Evolutionary conservation across 2,797 vertebrate genomes (phyloP).

Genomic region (Babyrousa celebensis): DNA sequence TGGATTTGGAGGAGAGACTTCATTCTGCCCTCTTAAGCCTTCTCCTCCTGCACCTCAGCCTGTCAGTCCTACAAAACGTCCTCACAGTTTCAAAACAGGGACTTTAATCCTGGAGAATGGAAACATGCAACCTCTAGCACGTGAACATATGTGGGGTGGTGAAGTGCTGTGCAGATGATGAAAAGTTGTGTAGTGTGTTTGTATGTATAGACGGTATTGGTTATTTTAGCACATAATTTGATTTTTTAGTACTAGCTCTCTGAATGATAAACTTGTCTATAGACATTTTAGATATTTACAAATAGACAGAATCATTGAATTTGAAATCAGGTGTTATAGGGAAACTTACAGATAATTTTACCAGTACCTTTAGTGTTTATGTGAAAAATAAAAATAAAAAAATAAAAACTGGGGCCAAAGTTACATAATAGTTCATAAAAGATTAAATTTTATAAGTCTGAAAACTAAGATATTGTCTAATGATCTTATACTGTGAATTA

Average conservation of each 20-base stretch:
- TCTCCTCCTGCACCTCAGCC: background rate
- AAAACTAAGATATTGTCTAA: background rate
- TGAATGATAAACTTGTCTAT: background rate
- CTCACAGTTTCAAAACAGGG: background rate
- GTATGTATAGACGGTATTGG: background rate
- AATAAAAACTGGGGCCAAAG: background rate
- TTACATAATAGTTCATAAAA: constrained; percentile 2
- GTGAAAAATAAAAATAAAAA: background rate
- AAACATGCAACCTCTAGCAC: background rate
- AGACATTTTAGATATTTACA: background rate
- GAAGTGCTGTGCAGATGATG: accelerated
- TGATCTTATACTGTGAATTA: background rate
- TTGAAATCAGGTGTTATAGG: background rate
- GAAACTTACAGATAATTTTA: constrained; percentile 14
- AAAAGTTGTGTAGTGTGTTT: background rate
- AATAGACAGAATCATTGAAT: constrained; percentile 24
- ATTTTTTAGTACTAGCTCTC: background rate
- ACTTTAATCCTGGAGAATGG: background rate
- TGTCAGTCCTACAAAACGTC: background rate
- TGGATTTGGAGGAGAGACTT: background rate
- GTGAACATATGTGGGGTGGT: too few relatives aligned
- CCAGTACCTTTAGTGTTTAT: constrained; percentile 40
- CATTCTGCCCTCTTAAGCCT: background rate
- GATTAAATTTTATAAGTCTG: background rate
- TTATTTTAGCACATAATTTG: background rate